Percentiles rank a stretch among this genome's conserved stretches.
Evolutionary conservation across 2,797 vertebrate genomes (phyloP).

Genomic region (Erithacus rubecula): DNA sequence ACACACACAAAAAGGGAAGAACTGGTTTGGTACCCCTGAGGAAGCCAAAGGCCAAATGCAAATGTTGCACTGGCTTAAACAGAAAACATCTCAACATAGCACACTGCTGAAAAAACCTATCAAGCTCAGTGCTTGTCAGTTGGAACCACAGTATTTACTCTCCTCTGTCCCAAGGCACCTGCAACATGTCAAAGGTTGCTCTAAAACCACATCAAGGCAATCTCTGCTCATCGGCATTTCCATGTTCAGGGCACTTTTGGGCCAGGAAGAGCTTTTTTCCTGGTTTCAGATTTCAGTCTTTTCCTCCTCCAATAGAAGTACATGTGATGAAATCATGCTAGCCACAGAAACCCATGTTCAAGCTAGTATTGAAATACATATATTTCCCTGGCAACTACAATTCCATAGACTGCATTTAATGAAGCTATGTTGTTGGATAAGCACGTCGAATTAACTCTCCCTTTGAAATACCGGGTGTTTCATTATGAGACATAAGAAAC

Average conservation of each 20-base stretch:
- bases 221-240: background rate
- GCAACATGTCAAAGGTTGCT: background rate
- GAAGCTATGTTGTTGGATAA: background rate
- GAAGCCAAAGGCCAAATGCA: background rate
- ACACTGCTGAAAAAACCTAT: background rate
- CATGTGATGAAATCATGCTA: background rate
- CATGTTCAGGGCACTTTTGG: background rate
- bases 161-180: background rate
- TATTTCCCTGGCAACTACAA: background rate
- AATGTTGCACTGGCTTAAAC: background rate
- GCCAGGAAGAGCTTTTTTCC: background rate
- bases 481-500: background rate
- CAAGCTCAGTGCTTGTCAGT: background rate
- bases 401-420: background rate
- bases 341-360: background rate
- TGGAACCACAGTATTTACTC: background rate
- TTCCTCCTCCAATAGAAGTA: background rate
- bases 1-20: background rate
- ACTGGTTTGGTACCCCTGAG: background rate
- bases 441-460: background rate
- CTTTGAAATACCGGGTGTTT: background rate
- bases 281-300: background rate
- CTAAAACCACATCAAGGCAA: background rate
- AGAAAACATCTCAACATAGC: background rate
- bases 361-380: background rate